phyloP scores from a whole-genome alignment of 2,113 vertebrate genomes.

The Tragelaphus imberbis region DNA sequence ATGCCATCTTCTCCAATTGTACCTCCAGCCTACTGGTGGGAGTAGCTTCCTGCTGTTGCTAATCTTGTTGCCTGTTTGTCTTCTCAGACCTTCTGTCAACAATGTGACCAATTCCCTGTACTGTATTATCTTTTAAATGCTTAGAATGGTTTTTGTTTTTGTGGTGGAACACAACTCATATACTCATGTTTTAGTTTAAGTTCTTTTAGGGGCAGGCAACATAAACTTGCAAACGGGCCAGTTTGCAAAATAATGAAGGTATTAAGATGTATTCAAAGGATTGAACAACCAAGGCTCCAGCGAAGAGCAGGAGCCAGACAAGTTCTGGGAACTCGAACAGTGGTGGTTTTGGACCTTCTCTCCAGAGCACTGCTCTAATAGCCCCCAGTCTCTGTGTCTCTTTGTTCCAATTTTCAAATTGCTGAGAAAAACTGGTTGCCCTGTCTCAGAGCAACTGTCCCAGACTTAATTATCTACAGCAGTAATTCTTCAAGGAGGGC shows the following conservation, averaged over 20 bases:
- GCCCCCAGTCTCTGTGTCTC: background rate
- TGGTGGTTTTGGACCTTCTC: background rate
- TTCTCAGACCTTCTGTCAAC: background rate
- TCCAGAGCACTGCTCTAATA: background rate
- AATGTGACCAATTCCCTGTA: background rate
- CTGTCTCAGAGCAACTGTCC: background rate
- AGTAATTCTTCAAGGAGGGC: background rate
- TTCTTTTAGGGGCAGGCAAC: background rate
- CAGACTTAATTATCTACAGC: background rate
- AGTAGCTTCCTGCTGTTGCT: background rate
- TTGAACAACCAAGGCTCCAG: background rate
- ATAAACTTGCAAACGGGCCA: background rate
- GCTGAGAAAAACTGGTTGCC: background rate
- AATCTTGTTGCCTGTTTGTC: background rate
- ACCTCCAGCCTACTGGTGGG: background rate
- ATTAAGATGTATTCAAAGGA: background rate
- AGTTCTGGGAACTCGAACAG: background rate
- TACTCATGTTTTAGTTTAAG: background rate
- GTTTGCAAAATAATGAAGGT: slow-evolving; percentile 30
- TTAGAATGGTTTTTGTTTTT: background rate
- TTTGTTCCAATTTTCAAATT: background rate
- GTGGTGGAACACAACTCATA: background rate
- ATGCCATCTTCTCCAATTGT: background rate
- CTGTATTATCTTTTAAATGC: background rate
- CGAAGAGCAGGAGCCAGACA: background rate